Evolutionary conservation across 2,113 vertebrate genomes (phyloP), one percentile per base, ranked within the genome.

Genomic region (Egretta garzetta): DNA sequence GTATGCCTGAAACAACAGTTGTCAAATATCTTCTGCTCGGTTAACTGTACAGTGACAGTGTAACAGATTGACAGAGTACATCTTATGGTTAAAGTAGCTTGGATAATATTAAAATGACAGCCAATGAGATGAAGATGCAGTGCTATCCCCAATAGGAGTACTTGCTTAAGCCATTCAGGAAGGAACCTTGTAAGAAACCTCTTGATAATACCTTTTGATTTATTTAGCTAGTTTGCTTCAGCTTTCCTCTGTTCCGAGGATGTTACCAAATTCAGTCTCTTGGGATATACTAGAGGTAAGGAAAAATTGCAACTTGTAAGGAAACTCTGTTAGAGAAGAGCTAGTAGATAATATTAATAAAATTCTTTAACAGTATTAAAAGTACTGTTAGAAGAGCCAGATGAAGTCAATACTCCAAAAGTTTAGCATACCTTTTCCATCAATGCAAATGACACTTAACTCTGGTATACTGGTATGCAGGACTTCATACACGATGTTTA

Each of bases 401-500:
- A 45, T 33, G 1, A 86, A 75, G 15, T 10, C 56, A 80, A 17
- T 2, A 19, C 8, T 47, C 15, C 0, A 58, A 37, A 73, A 53
- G 45, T 20, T 18, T 11, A 14, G 8, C 20, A 32, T 8, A 21
- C 8, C 8, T 93, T 28, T 53, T 8, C 45, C 11, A 76, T 30
- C 12, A 2, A 28, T 8, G 9, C 20, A 77, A 62, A 24, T 13
- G 1, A 7, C 11, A 37, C 20, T 71, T 39, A 43, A 24, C 8
- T 63, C n/a, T 23, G 4, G 2, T 23, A 41, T 10, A 33, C 11
- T 15, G 26, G 23, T 20, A 60, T 4, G 10, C 18, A 43, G 21
- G 10, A 47, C 14, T 80, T 43, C 1, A 7, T 2, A 43, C 0
- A 10, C 0, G 2, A 12, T 6, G 6, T 9, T 83, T n/a, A 39